Evolutionary conservation across 2,113 vertebrate species (phyloP).

Genomic region (Hymenochirus boettgeri): DNA sequence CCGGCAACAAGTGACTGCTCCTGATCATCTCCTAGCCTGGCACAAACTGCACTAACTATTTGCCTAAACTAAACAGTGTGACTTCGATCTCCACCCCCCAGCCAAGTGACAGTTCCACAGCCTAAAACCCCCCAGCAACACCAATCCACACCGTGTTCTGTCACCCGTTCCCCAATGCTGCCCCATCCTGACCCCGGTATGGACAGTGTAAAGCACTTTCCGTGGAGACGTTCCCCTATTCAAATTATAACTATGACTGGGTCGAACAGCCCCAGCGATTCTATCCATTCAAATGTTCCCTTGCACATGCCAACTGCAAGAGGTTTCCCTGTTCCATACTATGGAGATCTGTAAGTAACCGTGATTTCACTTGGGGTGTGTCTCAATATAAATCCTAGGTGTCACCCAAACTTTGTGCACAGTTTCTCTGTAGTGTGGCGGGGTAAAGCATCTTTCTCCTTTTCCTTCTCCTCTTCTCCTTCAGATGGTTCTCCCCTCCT

Average conservation of each 20-base stretch:
- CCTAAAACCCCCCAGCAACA: slow-evolving; percentile 21
- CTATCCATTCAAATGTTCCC: slow-evolving; percentile 89
- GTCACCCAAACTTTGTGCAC: slow-evolving; percentile 12
- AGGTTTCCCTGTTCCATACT: slow-evolving; percentile 87
- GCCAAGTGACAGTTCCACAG: neutral
- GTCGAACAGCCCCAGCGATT: slow-evolving; percentile 82
- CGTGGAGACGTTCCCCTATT: slow-evolving; percentile 42
- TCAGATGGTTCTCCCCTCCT: neutral
- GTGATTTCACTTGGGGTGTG: neutral
- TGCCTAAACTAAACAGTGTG: too few species aligned
- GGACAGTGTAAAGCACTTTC: slow-evolving; percentile 49
- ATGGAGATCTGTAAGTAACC: slow-evolving; percentile 91
- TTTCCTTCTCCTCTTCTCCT: too few species aligned
- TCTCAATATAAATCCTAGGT: neutral
- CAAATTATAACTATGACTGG: slow-evolving; percentile 91
- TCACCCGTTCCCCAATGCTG: slow-evolving; percentile 53
- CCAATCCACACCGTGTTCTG: slow-evolving; percentile 38
- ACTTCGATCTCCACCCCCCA: neutral
- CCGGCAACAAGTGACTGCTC: neutral
- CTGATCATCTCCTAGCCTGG: neutral
- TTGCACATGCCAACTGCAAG: slow-evolving; percentile 93
- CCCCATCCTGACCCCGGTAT: slow-evolving; percentile 54
- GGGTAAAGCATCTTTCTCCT: neutral
- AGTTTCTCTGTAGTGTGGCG: slow-evolving; percentile 20
- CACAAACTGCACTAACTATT: too few species aligned